Evolutionary conservation across 2,113 vertebrate genomes (phyloP).

Genomic region (Oryctolagus cuniculus): DNA sequence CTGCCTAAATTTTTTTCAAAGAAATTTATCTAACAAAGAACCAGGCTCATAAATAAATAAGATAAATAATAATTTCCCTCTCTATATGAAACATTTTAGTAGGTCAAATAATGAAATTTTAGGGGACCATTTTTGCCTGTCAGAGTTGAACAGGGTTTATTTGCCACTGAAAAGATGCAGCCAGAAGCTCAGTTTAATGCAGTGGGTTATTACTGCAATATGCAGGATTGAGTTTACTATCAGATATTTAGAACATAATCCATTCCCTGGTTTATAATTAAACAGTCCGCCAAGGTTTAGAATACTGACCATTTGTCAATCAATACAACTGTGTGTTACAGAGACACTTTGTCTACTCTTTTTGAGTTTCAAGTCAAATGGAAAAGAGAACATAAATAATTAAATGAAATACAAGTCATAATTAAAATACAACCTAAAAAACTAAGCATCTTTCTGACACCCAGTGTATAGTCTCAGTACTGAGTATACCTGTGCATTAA

Average conservation of each 20-base stretch:
- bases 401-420: slow-evolving; percentile 58
- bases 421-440: slow-evolving; percentile 46
- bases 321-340: slow-evolving; percentile 20
- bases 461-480: slow-evolving; percentile 28
- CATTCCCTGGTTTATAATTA: slow-evolving; percentile 61
- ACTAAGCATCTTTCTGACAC: slow-evolving; percentile 26
- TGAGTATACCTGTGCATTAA: background rate
- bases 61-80: slow-evolving; percentile 12
- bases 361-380: slow-evolving; percentile 27
- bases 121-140: background rate
- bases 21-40: slow-evolving; percentile 9
- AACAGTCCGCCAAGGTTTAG: slow-evolving; percentile 1
- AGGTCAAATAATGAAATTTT: slow-evolving; percentile 59
- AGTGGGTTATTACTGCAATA: slow-evolving; percentile 8
- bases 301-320: background rate
- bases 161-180: slow-evolving; percentile 59
- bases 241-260: slow-evolving; percentile 27
- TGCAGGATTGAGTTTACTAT: background rate
- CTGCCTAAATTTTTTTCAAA: background rate
- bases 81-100: slow-evolving; percentile 35
- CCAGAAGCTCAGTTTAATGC: slow-evolving; percentile 44
- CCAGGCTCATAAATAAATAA: background rate
- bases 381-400: slow-evolving; percentile 16
- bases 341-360: slow-evolving; percentile 1
- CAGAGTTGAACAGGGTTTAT: slow-evolving; percentile 32